Conservation (phyloP, 2,888 invertebrate genomes). For the Agelastica alni region DNA sequence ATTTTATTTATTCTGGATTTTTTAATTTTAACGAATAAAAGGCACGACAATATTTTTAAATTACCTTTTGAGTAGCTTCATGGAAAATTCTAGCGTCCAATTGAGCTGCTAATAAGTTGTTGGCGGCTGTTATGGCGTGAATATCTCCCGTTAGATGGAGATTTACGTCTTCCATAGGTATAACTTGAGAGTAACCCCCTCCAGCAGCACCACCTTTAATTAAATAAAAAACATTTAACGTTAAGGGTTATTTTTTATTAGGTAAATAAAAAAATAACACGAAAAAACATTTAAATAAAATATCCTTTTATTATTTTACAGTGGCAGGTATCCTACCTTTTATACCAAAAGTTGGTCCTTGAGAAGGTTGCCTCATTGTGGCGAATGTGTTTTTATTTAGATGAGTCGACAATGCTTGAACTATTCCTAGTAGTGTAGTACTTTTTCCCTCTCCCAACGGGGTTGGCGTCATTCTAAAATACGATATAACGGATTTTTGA, state of each 20-base stretch:
- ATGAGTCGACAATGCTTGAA: slow-evolving; percentile 89
- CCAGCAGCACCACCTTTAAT: slow-evolving; percentile 89
- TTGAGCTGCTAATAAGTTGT: slow-evolving; percentile 97
- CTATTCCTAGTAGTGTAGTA: slow-evolving; percentile 90
- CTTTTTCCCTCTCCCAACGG: slow-evolving; percentile 99
- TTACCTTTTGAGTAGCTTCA: slow-evolving; percentile 80
- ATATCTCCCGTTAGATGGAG: slow-evolving; percentile 97
- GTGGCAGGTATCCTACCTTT: too few relatives aligned
- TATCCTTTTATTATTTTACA: too few relatives aligned
- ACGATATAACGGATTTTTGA: too few relatives aligned
- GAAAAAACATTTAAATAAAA: neutral
- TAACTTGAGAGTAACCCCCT: slow-evolving; percentile 94
- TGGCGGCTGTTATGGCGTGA: slow-evolving; percentile 97
- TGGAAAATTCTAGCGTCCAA: slow-evolving; percentile 97
- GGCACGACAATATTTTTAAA: too few relatives aligned
- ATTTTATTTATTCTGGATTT: too few relatives aligned
- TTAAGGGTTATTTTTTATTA: neutral
- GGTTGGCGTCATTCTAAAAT: slow-evolving; percentile 89
- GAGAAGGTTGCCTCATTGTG: slow-evolving; percentile 95
- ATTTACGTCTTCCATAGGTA: slow-evolving; percentile 99
- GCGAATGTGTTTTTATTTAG: slow-evolving; percentile 86
- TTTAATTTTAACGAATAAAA: too few relatives aligned
- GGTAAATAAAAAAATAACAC: neutral
- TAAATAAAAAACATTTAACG: neutral
- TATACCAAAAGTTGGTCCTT: slow-evolving; percentile 98